Percentiles rank a stretch among this genome's conserved stretches.
Conservation (phyloP, 2,888 invertebrate species). For the Melanostoma scalare region DNA sequence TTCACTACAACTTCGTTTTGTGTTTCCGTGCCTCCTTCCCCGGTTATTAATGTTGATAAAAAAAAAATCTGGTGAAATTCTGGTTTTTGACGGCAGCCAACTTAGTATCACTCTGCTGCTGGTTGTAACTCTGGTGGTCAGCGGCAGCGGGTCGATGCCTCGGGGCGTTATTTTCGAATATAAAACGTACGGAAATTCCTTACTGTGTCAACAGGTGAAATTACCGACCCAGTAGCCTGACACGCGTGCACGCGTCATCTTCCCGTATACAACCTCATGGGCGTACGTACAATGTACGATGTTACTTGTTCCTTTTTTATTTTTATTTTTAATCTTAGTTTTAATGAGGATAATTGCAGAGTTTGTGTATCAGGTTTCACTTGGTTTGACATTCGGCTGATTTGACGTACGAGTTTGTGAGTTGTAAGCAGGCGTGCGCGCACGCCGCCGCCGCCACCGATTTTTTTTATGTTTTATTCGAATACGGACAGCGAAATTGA, state of each 20-base stretch:
- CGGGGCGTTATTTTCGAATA: slow-evolving; percentile 71
- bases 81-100: slow-evolving; percentile 64
- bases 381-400: slow-evolving; percentile 71
- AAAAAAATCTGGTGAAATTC: slow-evolving; percentile 44
- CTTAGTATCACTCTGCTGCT: slow-evolving; percentile 34
- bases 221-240: slow-evolving; percentile 71
- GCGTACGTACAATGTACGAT: slow-evolving; percentile 29
- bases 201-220: slow-evolving; percentile 73
- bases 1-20: slow-evolving; percentile 40
- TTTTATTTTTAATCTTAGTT: slow-evolving; percentile 41
- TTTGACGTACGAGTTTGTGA: slow-evolving; percentile 66
- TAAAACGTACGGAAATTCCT: slow-evolving; percentile 69
- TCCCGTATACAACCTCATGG: slow-evolving; percentile 41
- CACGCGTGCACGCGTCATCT: slow-evolving; percentile 72
- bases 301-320: slow-evolving; percentile 46
- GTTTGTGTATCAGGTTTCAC: slow-evolving; percentile 71
- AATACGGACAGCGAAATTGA: slow-evolving; percentile 66
- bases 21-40: slow-evolving; percentile 2
- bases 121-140: slow-evolving; percentile 65
- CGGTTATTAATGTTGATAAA: slow-evolving; percentile 36
- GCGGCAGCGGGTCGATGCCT: slow-evolving; percentile 63
- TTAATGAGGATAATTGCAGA: slow-evolving; percentile 71
- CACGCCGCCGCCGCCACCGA: slow-evolving; percentile 31
- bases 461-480: slow-evolving; percentile 21
- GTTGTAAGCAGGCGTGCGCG: slow-evolving; percentile 65